These are phyloP conservation scores for Catocala fraxini DNA, from an alignment of 2,888 invertebrate genomes.

Conservation along the genomic window DNA sequence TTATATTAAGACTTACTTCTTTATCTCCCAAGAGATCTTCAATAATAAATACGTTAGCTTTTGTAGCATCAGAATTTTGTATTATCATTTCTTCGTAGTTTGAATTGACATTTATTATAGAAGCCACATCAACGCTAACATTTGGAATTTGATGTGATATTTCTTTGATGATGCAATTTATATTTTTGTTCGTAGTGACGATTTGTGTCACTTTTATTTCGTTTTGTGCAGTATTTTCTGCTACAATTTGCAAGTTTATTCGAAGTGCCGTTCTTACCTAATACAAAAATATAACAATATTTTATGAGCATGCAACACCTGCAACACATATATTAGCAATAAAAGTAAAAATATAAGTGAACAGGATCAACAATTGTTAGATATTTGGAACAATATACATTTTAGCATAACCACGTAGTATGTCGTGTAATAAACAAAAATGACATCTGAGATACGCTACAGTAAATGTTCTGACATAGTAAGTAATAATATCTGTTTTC, in stretches of 20 bases:
- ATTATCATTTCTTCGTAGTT: conserved; percentile 27
- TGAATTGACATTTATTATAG: conserved; percentile 32
- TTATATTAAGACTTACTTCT: conserved; percentile 48
- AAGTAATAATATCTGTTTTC: too few species aligned
- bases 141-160: conserved; percentile 40
- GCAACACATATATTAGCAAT: too few species aligned
- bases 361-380: too few species aligned
- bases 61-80: conserved; percentile 21
- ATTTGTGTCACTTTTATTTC: conserved; percentile 52
- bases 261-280: conserved; percentile 61
- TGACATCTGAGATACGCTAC: too few species aligned
- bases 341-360: too few species aligned
- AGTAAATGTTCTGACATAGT: too few species aligned
- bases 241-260: conserved; percentile 62
- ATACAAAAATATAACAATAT: conserved; percentile 28
- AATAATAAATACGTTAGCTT: conserved; percentile 57
- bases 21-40: conserved; percentile 57
- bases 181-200: conserved; percentile 35
- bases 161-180: conserved; percentile 47
- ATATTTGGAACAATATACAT: too few species aligned
- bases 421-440: too few species aligned
- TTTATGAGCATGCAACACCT: neutral
- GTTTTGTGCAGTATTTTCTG: conserved; percentile 52
- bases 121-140: conserved; percentile 33
- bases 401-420: too few species aligned